Percentiles rank a stretch among this genome's conserved stretches.
These are phyloP conservation scores for Syngnathus scovelli DNA, from an alignment of 2,113 vertebrate species.

Conservation along the genomic window DNA sequence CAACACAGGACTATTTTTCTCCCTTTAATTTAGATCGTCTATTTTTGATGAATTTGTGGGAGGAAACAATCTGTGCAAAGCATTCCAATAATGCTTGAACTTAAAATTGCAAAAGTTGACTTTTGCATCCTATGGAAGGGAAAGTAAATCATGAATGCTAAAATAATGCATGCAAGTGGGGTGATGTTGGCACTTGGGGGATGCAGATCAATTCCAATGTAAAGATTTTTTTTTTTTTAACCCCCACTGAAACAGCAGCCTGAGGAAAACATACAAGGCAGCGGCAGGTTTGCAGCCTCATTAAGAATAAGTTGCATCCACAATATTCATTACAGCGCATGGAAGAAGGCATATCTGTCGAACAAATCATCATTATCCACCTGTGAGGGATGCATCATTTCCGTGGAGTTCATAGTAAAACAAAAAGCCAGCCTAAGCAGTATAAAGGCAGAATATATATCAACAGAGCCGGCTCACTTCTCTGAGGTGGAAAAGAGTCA, in stretches of 20 bases:
- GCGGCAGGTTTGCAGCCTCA: constrained; percentile 17
- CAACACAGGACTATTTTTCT: not conserved
- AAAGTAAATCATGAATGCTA: not conserved
- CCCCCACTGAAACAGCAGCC: not conserved
- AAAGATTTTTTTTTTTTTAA: constrained; percentile 8
- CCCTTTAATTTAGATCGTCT: not conserved
- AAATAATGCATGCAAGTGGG: not conserved
- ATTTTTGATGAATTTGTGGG: constrained; percentile 2
- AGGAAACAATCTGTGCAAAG: not conserved
- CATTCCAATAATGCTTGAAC: not conserved
- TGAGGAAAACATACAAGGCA: not conserved
- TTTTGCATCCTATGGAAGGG: no score
- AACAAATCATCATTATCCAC: constrained; percentile 5
- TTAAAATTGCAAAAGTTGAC: no score
- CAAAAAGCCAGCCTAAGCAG: not conserved
- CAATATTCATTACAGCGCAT: not conserved
- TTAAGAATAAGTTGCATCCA: not conserved
- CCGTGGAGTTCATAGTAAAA: not conserved
- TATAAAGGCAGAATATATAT: constrained; percentile 2
- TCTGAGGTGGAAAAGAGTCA: not conserved
- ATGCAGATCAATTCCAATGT: not conserved
- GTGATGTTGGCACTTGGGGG: not conserved
- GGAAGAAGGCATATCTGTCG: not conserved
- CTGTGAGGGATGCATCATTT: not conserved
- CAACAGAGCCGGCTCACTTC: no score